These are phyloP conservation scores for Columba livia DNA, from an alignment of 2,113 vertebrate genomes.

Conservation along the genomic window DNA sequence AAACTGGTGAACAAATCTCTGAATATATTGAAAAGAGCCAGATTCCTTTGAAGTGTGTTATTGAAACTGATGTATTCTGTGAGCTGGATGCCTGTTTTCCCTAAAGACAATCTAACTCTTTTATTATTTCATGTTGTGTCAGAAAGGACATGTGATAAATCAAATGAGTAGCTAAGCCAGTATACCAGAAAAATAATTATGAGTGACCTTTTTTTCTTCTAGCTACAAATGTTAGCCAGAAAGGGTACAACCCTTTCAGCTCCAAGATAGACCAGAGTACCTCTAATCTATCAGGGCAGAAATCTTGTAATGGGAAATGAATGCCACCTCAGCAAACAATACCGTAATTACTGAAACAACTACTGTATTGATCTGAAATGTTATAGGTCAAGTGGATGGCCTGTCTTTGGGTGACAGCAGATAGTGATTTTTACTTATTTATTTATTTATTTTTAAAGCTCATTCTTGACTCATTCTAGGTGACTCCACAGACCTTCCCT, in stretches of 20 bases:
- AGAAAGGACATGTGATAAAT: constrained; percentile 21
- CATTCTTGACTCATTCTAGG: not conserved
- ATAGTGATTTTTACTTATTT: not conserved
- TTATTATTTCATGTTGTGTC: constrained; percentile 24
- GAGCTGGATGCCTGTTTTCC: constrained; percentile 30
- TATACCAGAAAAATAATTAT: constrained; percentile 48
- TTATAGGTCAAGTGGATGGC: not conserved
- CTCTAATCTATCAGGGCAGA: not conserved
- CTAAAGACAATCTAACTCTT: not conserved
- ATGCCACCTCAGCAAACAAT: constrained; percentile 3
- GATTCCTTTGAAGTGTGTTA: constrained; percentile 42
- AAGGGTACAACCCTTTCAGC: constrained; percentile 6
- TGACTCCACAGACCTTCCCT: not conserved
- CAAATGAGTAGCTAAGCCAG: not conserved
- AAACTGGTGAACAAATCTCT: constrained; percentile 42
- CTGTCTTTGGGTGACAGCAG: not conserved
- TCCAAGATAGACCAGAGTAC: not conserved
- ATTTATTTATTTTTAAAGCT: not conserved
- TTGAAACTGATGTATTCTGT: constrained; percentile 22
- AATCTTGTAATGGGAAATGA: not conserved
- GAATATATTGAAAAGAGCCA: constrained; percentile 35
- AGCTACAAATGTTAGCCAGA: constrained; percentile 28
- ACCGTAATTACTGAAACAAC: not conserved
- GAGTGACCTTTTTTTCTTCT: constrained; percentile 51
- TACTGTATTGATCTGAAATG: not conserved